These are phyloP conservation scores for Emydocephalus ijimae DNA, from an alignment of 2,113 vertebrate genomes.

Conservation along the genomic window DNA sequence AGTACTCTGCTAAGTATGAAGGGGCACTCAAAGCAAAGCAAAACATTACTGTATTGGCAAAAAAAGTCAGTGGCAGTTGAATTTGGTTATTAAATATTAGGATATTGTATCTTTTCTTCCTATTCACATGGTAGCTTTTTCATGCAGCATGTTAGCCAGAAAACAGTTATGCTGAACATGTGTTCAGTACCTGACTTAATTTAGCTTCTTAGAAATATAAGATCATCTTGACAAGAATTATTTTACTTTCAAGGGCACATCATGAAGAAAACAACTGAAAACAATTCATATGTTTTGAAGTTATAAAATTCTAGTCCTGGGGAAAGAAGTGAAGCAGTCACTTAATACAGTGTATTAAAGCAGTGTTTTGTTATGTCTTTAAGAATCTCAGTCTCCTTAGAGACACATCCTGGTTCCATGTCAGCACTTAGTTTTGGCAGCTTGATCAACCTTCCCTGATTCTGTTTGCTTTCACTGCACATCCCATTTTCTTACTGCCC, in stretches of 20 bases:
- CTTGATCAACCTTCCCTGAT: conserved; percentile 79
- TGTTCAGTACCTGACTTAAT: conserved; percentile 66
- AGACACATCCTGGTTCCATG: conserved; percentile 77
- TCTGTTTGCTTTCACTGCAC: conserved; percentile 74
- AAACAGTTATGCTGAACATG: conserved; percentile 57
- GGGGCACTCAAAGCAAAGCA: conserved; percentile 45
- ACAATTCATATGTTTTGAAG: conserved; percentile 40
- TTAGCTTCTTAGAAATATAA: conserved; percentile 61
- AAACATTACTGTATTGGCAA: conserved; percentile 65
- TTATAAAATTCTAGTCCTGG: conserved; percentile 58
- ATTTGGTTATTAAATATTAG: conserved; percentile 49
- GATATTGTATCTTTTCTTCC: conserved; percentile 33
- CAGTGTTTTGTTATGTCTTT: conserved; percentile 60
- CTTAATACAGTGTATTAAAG: conserved; percentile 57
- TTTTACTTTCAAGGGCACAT: conserved; percentile 60
- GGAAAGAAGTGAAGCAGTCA: conserved; percentile 67
- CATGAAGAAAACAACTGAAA: conserved; percentile 64
- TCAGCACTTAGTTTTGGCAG: conserved; percentile 76
- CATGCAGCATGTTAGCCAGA: conserved; percentile 57
- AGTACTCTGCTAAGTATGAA: conserved; percentile 46
- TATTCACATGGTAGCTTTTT: neutral
- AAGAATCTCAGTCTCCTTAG: conserved; percentile 74
- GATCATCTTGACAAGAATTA: conserved; percentile 64
- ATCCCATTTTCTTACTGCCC: conserved; percentile 81
- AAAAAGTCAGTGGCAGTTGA: conserved; percentile 70